phyloP scores from a whole-genome alignment of 2,113 vertebrate genomes.

The Garra rufa region DNA sequence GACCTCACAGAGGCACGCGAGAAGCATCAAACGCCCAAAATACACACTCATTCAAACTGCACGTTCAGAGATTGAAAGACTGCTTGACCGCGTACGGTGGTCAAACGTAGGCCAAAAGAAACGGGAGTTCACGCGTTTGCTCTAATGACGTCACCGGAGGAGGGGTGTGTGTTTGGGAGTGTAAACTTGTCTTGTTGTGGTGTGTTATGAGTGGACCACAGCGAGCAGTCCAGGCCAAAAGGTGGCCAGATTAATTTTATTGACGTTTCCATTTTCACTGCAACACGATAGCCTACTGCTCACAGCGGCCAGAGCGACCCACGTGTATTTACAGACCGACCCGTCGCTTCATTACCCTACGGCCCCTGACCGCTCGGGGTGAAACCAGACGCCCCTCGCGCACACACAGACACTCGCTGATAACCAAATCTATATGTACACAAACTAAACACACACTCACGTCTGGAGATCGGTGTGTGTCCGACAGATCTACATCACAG shows the following conservation, averaged over 20 bases:
- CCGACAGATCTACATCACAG: not conserved
- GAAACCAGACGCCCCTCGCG: constrained; percentile 84
- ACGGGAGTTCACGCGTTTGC: constrained; percentile 66
- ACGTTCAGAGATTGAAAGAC: constrained; percentile 78
- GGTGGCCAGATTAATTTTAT: constrained; percentile 99
- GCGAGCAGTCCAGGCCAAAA: constrained; percentile 88
- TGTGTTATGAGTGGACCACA: constrained; percentile 64
- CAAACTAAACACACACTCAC: not conserved
- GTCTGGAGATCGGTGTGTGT: constrained; percentile 8
- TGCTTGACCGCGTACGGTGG: not conserved
- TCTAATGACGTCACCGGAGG: constrained; percentile 70
- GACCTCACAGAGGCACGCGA: constrained; percentile 80
- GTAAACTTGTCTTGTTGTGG: constrained; percentile 63
- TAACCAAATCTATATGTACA: not conserved
- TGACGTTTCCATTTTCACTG: constrained; percentile 99
- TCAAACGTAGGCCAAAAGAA: constrained; percentile 70
- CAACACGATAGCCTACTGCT: constrained; percentile 92
- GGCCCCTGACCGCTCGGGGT: constrained; percentile 83
- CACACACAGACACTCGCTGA: constrained; percentile 38
- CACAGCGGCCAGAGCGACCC: constrained; percentile 89
- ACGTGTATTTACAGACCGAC: constrained; percentile 96
- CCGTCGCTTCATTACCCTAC: constrained; percentile 95
- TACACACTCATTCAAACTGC: constrained; percentile 85
- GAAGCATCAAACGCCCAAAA: constrained; percentile 97
- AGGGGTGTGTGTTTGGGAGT: constrained; percentile 51